A percentile compares a stretch with the other conserved stretches of the same genome.
Conservation (phyloP, 30 jellyfish, hydroid and myxozoan species). For the Mastigias papua region DNA sequence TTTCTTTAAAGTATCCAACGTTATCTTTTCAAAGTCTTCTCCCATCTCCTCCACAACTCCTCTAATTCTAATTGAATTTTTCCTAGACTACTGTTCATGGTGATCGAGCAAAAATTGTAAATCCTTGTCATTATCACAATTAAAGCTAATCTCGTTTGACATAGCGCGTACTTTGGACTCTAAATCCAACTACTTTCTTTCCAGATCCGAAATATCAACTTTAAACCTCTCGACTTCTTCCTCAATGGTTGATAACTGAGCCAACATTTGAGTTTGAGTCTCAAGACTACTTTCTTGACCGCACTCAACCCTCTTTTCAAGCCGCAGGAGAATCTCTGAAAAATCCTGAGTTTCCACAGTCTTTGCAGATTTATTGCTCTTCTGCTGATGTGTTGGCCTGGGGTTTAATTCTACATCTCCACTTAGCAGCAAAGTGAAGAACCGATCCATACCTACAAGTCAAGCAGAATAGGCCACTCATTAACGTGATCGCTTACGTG, state of each 20-base stretch:
- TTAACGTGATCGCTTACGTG: too few species aligned
- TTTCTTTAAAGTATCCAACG: background rate
- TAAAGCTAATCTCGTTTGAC: background rate
- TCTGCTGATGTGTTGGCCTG: too few species aligned
- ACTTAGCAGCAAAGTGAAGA: too few species aligned
- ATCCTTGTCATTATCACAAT: background rate
- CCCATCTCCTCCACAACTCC: constrained; percentile 9
- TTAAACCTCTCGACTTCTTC: background rate
- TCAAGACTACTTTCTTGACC: constrained; percentile 20
- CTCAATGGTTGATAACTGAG: background rate
- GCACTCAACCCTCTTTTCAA: background rate
- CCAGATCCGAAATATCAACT: background rate
- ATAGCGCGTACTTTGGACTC: background rate
- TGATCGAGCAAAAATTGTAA: constrained; percentile 8
- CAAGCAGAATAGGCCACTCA: too few species aligned
- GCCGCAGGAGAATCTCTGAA: background rate
- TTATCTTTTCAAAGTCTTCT: background rate
- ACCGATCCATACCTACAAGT: too few species aligned
- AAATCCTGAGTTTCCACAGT: too few species aligned
- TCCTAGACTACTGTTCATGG: constrained; percentile 14
- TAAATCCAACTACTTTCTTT: background rate
- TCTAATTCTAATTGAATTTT: background rate
- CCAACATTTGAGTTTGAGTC: background rate
- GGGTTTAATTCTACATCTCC: too few species aligned
- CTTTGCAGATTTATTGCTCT: too few species aligned